Conservation (phyloP, 37 sponge, comb jelly and placozoan species). For the Oopsacas minuta region DNA sequence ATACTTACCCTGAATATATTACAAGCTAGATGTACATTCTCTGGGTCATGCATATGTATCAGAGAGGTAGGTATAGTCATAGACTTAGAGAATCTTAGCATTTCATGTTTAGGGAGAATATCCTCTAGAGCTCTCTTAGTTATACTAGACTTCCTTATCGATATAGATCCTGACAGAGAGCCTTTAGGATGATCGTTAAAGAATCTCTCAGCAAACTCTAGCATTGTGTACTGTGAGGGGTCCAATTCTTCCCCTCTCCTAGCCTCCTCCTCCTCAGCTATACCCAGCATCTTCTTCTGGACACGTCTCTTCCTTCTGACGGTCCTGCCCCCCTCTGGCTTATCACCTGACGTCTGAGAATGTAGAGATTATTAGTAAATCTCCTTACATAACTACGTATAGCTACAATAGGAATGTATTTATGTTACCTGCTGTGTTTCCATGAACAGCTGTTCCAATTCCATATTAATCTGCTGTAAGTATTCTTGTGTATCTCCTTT, state of each 20-base stretch:
- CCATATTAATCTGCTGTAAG: conserved; percentile 7
- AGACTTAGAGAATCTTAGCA: conserved; percentile 57
- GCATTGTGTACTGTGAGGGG: conserved; percentile 51
- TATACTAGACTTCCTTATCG: not conserved
- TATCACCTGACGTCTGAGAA: not conserved
- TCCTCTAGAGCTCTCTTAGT: conserved; percentile 28
- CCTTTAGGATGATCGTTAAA: conserved; percentile 84
- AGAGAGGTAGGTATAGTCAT: conserved; percentile 64
- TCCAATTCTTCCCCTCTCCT: conserved; percentile 42
- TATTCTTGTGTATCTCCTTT: conserved; percentile 21
- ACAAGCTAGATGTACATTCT: conserved; percentile 86
- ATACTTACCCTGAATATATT: conserved; percentile 67
- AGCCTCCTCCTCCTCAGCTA: conserved; percentile 51
- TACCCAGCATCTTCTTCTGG: conserved; percentile 62
- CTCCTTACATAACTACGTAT: no score
- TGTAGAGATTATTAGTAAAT: no score
- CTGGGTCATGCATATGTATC: conserved; percentile 93
- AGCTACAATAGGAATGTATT: no score
- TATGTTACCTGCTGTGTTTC: not conserved
- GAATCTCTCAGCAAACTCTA: conserved; percentile 81
- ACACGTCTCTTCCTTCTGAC: conserved; percentile 65
- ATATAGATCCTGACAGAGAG: not conserved
- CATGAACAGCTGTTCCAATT: not conserved
- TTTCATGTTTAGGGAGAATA: conserved; percentile 61
- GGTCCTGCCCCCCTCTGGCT: conserved; percentile 26